A percentile compares a stretch with the other conserved stretches of the same genome.
Conservation (phyloP, 1,140 invertebrate genomes). For the Ooceraea biroi region DNA sequence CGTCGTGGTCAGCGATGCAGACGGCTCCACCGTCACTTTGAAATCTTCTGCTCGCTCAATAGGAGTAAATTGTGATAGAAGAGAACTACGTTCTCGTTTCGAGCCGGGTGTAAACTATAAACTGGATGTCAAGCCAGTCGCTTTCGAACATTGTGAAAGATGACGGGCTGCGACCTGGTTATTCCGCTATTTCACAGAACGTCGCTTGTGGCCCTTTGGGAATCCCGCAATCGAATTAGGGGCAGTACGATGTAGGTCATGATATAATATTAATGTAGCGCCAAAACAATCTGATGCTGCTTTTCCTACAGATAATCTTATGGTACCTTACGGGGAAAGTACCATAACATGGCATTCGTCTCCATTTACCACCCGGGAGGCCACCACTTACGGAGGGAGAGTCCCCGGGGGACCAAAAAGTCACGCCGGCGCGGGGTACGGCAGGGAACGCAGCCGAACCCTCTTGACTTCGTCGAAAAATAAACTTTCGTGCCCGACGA, state of each 20-base stretch:
- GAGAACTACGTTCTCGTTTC: neutral
- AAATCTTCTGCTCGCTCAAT: slow-evolving; percentile 47
- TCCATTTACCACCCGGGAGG: too few relatives aligned
- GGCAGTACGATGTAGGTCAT: too few relatives aligned
- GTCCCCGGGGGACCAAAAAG: slow-evolving; percentile 5
- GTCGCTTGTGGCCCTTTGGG: neutral
- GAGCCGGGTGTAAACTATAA: slow-evolving; percentile 67
- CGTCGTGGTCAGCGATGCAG: neutral
- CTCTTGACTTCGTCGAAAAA: slow-evolving; percentile 71
- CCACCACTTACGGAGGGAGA: neutral
- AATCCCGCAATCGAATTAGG: neutral
- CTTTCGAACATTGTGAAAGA: slow-evolving; percentile 4
- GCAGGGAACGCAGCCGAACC: slow-evolving; percentile 15
- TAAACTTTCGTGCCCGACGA: slow-evolving; percentile 64
- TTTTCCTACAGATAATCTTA: too few relatives aligned
- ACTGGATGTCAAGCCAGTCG: slow-evolving; percentile 59
- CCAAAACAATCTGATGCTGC: too few relatives aligned
- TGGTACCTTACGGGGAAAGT: too few relatives aligned
- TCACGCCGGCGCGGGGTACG: neutral
- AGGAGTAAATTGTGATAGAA: slow-evolving; percentile 66
- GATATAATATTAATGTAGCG: too few relatives aligned
- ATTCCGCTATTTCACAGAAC: neutral
- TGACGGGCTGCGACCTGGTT: neutral
- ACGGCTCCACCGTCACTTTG: neutral
- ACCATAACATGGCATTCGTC: too few relatives aligned